Base-by-base conservation (phyloP, 2,888 invertebrate genomes). In the Crossocerus cetratus region DNA sequence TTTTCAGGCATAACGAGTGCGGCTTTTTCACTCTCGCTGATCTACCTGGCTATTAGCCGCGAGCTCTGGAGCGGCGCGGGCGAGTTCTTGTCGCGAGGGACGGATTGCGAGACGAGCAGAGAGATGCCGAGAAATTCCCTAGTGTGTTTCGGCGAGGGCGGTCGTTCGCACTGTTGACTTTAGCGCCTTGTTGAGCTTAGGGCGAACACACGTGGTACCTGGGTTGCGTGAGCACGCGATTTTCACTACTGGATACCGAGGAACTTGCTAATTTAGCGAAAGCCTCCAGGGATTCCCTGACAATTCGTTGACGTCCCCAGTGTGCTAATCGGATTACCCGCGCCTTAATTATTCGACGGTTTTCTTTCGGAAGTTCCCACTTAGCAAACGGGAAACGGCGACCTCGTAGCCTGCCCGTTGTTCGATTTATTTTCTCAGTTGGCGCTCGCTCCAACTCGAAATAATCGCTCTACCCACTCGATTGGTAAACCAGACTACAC, bases 1-100 rank as follows among this genome's bases (percentile, higher is more conserved):
- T 60, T 60, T 60, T 14, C 45, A 22, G 21, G 22, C 22, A 20
- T 44, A 45, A 60, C 21, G 16, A 23, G 45, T 4, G 13, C 2
- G 45, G 22, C 44, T 2, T 11, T 43, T 49, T 59, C 44, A 42
- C 54, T 20, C 18, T 63, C 55, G 42, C 59, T 58, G 22, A 21
- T 49, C 49, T 49, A 16, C 49, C 14, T 49, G n/a, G n/a, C 49
- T 49, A 49, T 49, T 49, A 49, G 49, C 16, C 49, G 5, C 5
- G 32, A 32, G 32, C 32, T 32, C 32, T 32, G 11, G 32, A 32
- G 8, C 5, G 3, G 1, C 32, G 32, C 11, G n/a, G n/a, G 8
- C 32, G 3, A 32, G 32, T 32, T 32, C 32, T 32, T 32, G 32
- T 32, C 32, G 32, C 32, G 1, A 32, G 32, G 32, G 11, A 32